Conservation (phyloP, 2,113 vertebrate species). For the Gallinago jamesoni region DNA sequence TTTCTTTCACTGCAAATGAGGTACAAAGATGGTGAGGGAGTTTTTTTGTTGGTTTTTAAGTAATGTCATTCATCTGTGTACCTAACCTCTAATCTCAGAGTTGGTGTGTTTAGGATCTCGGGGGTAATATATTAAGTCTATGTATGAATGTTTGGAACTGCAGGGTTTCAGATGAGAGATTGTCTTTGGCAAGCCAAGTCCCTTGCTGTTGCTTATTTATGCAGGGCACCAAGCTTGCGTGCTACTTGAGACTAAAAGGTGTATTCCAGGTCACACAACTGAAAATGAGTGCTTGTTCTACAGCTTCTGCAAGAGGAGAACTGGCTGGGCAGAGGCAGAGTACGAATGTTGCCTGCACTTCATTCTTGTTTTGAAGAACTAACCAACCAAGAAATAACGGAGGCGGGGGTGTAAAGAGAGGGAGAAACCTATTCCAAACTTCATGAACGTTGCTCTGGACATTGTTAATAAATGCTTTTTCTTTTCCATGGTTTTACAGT, state of each 20-base stretch:
- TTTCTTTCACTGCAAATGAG: fast-evolving
- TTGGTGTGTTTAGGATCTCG: not conserved
- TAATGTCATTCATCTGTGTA: not conserved
- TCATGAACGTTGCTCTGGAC: not conserved
- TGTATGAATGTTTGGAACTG: not conserved
- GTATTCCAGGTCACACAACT: not conserved
- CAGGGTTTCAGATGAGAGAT: not conserved
- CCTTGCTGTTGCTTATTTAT: slow-evolving; percentile 7
- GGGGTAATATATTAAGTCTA: not conserved
- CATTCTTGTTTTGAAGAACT: not conserved
- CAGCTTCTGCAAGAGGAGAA: not conserved
- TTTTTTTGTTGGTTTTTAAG: not conserved
- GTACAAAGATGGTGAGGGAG: not conserved
- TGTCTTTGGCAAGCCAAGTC: not conserved
- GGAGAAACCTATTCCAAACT: not conserved
- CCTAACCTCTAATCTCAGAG: not conserved
- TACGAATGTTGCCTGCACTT: not conserved
- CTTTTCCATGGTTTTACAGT: not conserved
- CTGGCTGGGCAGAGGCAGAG: not conserved
- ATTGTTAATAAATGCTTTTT: not conserved
- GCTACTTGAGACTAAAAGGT: not conserved
- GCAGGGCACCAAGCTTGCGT: not conserved
- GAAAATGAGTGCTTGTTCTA: not conserved
- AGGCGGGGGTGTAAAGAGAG: not conserved
- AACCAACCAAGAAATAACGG: not conserved